phyloP scores from a whole-genome alignment of 2,888 invertebrate species.

The Melanargia galathea region DNA sequence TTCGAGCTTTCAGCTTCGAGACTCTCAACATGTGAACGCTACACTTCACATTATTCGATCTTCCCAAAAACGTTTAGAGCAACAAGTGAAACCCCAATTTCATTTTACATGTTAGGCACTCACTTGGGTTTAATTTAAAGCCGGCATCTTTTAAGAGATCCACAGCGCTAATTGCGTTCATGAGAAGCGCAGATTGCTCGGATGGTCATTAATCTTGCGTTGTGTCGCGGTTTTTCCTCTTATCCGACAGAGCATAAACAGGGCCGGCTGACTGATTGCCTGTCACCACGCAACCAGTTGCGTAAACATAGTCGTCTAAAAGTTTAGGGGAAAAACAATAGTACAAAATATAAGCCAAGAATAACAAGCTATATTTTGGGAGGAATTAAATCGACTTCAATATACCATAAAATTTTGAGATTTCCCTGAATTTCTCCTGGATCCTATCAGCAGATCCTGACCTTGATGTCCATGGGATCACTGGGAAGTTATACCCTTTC shows the following conservation, averaged over 20 bases:
- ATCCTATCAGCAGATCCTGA: too few species aligned
- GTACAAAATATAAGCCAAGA: too few species aligned
- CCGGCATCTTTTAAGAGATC: not conserved
- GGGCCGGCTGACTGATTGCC: conserved; percentile 5
- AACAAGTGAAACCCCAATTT: conserved; percentile 4
- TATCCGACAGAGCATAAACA: conserved; percentile 10
- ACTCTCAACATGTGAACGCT: too few species aligned
- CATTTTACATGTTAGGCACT: not conserved
- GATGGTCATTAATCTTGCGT: conserved; percentile 14
- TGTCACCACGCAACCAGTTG: not conserved
- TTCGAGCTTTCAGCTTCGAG: too few species aligned
- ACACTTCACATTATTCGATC: too few species aligned
- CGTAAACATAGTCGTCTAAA: not conserved
- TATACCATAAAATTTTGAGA: too few species aligned
- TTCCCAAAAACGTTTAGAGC: not conserved
- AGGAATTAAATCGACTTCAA: too few species aligned
- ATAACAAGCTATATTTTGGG: too few species aligned
- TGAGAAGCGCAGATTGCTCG: conserved; percentile 12
- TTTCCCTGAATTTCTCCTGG: too few species aligned
- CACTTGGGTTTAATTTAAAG: conserved; percentile 12
- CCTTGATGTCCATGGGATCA: too few species aligned
- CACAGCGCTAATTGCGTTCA: conserved; percentile 18
- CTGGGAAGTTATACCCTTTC: too few species aligned
- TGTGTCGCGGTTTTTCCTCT: conserved; percentile 1
- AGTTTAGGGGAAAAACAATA: too few species aligned